These are phyloP conservation scores for Thalassophryne amazonica DNA, from an alignment of 2,797 vertebrate species.

Conservation along the genomic window DNA sequence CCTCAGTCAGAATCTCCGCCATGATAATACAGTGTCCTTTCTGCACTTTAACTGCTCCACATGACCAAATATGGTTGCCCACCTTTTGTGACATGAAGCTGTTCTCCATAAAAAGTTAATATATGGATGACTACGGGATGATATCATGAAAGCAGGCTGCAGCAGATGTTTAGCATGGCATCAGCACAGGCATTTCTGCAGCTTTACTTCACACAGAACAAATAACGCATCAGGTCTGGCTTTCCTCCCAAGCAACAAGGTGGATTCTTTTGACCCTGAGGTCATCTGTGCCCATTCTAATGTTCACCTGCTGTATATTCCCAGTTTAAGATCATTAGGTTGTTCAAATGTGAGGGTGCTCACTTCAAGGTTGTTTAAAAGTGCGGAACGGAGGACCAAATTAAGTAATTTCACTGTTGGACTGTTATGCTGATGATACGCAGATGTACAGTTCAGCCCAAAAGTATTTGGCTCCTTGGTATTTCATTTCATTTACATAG, in stretches of 20 bases:
- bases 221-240: conserved; percentile 38
- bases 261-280: conserved; percentile 20
- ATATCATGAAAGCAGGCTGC: conserved; percentile 20
- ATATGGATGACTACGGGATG: conserved; percentile 30
- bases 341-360: neutral
- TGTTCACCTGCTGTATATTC: neutral
- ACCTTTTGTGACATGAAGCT: neutral
- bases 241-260: conserved; percentile 20
- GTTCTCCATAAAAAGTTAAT: conserved; percentile 18
- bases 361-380: too few relatives aligned
- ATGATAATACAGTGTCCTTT: neutral
- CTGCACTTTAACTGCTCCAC: neutral
- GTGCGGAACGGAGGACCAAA: too few relatives aligned
- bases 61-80: neutral
- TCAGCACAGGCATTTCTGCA: conserved; percentile 41
- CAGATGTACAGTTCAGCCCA: too few relatives aligned
- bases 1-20: neutral
- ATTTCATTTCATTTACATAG: too few relatives aligned
- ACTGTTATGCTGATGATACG: too few relatives aligned
- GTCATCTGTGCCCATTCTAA: neutral
- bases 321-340: neutral
- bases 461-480: too few relatives aligned
- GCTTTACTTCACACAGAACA: conserved; percentile 39
- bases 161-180: conserved; percentile 51
- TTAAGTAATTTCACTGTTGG: too few relatives aligned